phyloP scores from a whole-genome alignment of 2,113 vertebrate genomes.

The Melanocharis versteri region DNA sequence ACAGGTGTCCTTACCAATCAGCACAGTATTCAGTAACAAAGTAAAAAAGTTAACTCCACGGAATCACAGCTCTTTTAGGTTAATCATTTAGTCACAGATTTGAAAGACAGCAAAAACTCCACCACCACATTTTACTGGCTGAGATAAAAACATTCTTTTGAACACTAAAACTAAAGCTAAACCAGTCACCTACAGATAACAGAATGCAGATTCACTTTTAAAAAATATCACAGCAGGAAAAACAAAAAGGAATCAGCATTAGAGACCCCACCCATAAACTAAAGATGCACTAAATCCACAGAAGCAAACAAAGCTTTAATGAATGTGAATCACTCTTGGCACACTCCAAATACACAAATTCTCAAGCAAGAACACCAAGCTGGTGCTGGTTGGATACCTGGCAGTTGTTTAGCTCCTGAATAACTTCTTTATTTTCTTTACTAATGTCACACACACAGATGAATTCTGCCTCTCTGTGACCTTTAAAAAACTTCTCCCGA shows the following conservation, averaged over 20 bases:
- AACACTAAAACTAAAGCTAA: background rate
- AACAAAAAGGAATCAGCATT: background rate
- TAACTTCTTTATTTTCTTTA: slow-evolving; percentile 97
- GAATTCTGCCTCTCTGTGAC: slow-evolving; percentile 96
- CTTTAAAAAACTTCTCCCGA: slow-evolving; percentile 91
- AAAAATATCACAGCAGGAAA: background rate
- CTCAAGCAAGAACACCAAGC: background rate
- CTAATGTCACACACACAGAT: slow-evolving; percentile 99
- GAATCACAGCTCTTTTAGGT: background rate
- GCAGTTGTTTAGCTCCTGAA: slow-evolving; percentile 98
- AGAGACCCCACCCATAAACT: background rate
- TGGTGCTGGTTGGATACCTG: slow-evolving; percentile 78
- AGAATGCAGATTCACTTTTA: background rate
- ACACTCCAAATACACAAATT: background rate
- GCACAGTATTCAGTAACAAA: background rate
- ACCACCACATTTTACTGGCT: background rate
- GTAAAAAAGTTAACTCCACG: background rate
- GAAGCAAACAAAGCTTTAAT: background rate
- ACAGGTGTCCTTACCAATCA: background rate
- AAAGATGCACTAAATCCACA: background rate
- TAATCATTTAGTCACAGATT: background rate
- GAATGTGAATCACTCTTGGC: background rate
- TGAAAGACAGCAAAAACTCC: background rate
- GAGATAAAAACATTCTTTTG: background rate
- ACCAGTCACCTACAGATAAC: background rate